Evolutionary conservation across 2,113 vertebrate species (phyloP).

Genomic region (Labeo catla): DNA sequence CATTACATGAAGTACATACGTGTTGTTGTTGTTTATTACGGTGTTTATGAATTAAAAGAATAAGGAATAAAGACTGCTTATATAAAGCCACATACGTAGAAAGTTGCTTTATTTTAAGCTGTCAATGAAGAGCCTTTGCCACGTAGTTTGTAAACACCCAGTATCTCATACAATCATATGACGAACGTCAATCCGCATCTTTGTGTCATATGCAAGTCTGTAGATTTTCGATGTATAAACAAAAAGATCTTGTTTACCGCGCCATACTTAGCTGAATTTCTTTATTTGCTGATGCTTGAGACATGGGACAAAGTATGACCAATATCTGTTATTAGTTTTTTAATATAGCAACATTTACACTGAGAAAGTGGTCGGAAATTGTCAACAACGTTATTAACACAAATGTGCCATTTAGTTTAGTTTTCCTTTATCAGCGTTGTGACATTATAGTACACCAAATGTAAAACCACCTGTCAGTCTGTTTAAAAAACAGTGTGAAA

Average conservation of each 20-base stretch:
- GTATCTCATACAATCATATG: not conserved
- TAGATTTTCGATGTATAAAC: not conserved
- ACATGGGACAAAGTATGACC: not conserved
- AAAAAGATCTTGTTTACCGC: not conserved
- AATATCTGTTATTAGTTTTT: not conserved
- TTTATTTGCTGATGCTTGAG: not conserved
- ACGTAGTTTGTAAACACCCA: constrained; percentile 35
- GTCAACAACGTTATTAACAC: not conserved
- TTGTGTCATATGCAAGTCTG: not conserved
- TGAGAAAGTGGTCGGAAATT: not conserved
- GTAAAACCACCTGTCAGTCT: not conserved
- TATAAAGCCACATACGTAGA: not conserved
- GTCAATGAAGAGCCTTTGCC: constrained; percentile 16
- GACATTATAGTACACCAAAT: not conserved
- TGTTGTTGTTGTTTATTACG: not conserved
- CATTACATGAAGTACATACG: not conserved
- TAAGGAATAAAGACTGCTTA: not conserved
- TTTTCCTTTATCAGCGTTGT: not conserved
- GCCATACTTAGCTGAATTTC: too few species aligned
- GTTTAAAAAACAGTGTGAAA: not conserved
- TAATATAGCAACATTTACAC: not conserved
- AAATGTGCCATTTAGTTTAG: not conserved
- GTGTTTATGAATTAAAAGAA: not conserved
- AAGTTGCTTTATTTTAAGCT: not conserved
- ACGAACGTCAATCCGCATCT: not conserved